phyloP scores from a whole-genome alignment of 2,888 invertebrate species.

The Pheosia gnoma region DNA sequence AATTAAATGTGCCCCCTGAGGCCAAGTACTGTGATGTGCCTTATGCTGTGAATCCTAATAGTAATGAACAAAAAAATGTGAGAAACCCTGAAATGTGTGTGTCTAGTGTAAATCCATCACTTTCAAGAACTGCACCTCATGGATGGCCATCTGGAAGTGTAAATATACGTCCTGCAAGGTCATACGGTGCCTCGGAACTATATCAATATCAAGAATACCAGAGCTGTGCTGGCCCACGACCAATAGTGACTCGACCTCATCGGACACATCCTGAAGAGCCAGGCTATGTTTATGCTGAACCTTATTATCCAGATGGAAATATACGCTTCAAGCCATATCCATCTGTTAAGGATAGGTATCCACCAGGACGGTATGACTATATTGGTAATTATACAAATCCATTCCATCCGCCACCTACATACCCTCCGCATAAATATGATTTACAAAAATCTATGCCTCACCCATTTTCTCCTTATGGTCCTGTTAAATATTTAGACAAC shows the following conservation, averaged over 20 bases:
- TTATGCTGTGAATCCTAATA: slow-evolving; percentile 69
- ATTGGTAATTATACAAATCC: slow-evolving; percentile 68
- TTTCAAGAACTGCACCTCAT: slow-evolving; percentile 54
- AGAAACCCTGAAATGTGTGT: slow-evolving; percentile 66
- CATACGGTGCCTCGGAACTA: slow-evolving; percentile 66
- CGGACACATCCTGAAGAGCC: slow-evolving; percentile 63
- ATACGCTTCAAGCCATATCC: slow-evolving; percentile 76
- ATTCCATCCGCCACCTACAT: slow-evolving; percentile 65
- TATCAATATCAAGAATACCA: slow-evolving; percentile 72
- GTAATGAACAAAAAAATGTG: slow-evolving; percentile 69
- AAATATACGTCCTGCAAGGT: slow-evolving; percentile 58
- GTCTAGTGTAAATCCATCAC: slow-evolving; percentile 58
- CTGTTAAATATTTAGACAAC: slow-evolving; percentile 70
- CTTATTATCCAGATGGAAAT: slow-evolving; percentile 68
- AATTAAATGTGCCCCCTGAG: slow-evolving; percentile 63
- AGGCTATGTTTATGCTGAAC: slow-evolving; percentile 62
- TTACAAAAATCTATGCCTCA: slow-evolving; percentile 65
- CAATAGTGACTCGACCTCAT: slow-evolving; percentile 59
- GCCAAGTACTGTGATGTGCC: slow-evolving; percentile 80
- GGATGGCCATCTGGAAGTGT: slow-evolving; percentile 62
- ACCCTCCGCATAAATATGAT: slow-evolving; percentile 70
- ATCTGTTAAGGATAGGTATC: slow-evolving; percentile 67
- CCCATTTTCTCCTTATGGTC: slow-evolving; percentile 65
- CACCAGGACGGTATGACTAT: slow-evolving; percentile 78
- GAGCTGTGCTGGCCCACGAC: slow-evolving; percentile 65